Percentiles rank a stretch among this genome's conserved stretches.
Conservation (phyloP, 2,113 vertebrate species). For the Notarius quadriscutis region DNA sequence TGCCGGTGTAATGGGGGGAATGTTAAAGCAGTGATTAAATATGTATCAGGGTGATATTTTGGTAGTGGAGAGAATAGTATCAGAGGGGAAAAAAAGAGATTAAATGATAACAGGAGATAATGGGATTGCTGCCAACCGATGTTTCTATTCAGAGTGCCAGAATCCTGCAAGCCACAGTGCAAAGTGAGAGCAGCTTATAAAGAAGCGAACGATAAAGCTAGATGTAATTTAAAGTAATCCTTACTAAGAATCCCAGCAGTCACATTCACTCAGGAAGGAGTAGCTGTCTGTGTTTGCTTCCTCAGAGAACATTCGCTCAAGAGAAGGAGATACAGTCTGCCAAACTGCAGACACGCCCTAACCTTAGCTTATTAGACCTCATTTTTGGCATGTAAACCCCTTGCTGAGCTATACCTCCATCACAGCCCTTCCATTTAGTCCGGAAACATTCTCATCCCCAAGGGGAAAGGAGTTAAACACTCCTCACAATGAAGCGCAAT, state of each 20-base stretch:
- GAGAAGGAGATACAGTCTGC: conserved; percentile 3
- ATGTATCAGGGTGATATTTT: conserved; percentile 44
- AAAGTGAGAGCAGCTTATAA: conserved; percentile 6
- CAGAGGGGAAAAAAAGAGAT: conserved; percentile 32
- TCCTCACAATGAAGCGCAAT: conserved; percentile 43
- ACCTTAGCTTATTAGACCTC: conserved; percentile 1
- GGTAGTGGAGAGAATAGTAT: conserved; percentile 30
- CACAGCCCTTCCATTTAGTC: conserved; percentile 39
- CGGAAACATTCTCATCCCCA: conserved; percentile 31
- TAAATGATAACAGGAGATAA: conserved; percentile 41
- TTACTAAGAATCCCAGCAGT: background rate
- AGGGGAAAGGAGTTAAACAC: conserved; percentile 38
- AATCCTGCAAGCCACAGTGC: background rate
- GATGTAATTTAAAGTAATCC: background rate
- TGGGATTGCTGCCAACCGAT: conserved; percentile 20
- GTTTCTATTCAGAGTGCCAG: conserved; percentile 12
- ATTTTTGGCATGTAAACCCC: conserved; percentile 32
- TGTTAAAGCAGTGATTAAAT: conserved; percentile 46
- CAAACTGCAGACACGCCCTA: conserved; percentile 27
- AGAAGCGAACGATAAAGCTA: background rate
- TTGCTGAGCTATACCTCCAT: conserved; percentile 1
- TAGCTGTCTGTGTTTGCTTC: background rate
- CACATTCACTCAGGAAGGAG: background rate
- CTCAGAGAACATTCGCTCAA: background rate
- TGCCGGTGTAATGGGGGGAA: conserved; percentile 5